phyloP scores from a whole-genome alignment of 1,140 invertebrate genomes.

The Drosophila leontia region DNA sequence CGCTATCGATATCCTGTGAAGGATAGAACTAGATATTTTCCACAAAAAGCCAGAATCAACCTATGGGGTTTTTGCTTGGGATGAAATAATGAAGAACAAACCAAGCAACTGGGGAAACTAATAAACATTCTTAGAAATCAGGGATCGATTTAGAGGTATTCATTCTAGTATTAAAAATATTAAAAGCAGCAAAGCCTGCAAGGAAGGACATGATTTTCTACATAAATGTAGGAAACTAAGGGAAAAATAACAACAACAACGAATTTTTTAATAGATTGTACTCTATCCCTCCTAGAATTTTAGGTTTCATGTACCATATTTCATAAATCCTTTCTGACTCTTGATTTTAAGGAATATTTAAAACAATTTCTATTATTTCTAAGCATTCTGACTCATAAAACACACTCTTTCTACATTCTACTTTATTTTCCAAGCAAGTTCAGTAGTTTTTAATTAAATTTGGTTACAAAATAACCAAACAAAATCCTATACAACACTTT shows the following conservation, averaged over 20 bases:
- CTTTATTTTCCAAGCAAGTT: neutral
- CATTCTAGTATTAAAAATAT: no score
- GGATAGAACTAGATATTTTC: no score
- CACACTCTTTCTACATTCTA: neutral
- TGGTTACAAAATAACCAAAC: neutral
- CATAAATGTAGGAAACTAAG: neutral
- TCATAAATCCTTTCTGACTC: neutral
- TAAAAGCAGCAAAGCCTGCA: neutral
- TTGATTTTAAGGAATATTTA: neutral
- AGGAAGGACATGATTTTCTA: no score
- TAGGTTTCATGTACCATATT: neutral
- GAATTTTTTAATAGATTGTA: neutral
- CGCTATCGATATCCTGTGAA: no score
- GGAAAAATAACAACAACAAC: neutral
- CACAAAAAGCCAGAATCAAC: no score
- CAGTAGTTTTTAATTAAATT: neutral
- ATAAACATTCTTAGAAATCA: no score
- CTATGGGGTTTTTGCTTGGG: no score
- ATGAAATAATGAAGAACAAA: no score
- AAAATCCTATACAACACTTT: neutral
- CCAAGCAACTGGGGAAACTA: no score
- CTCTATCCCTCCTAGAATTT: neutral
- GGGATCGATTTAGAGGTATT: no score
- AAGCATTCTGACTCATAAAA: no score
- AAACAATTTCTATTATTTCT: no score